Evolutionary conservation across 2,888 invertebrate genomes (phyloP), one percentile per base, ranked within the genome.

Genomic region (Girardia tigrina): DNA sequence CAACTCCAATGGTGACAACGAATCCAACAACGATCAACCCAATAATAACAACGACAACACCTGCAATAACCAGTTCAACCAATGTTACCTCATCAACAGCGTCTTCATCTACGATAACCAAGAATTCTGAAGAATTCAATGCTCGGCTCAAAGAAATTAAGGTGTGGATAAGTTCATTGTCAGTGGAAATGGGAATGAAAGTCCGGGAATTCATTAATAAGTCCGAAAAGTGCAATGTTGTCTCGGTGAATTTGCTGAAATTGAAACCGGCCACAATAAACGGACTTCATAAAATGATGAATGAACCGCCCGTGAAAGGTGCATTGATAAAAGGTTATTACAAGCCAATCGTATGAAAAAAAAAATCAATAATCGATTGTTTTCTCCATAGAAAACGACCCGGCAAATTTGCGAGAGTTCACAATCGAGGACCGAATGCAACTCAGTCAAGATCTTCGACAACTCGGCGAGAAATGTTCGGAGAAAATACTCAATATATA

Each of bases 241-340:
- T 56, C 4, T 56, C 56, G n/a, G 56, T 56, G 56, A 56, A 23
- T n/a, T 56, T 56, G 23, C n/a, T 16, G 56, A 56, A 56, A 56
- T n/a, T 56, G 56, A 56, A 56, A 23, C 56, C 56, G n/a, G 4
- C 56, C 2, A 56, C 56, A 56, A 56, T 56, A 12, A 56, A 56
- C 56, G 56, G 56, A 20, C 56, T 56, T 4, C 23, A 56, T 56
- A 56, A 56, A 56, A 56, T 56, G 56, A 56, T 56, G 56, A 56
- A 4, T 56, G 56, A 56, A 23, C 56, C 56, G 23, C 36, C 36
- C 12, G 36, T 12, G 16, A 36, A 36, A 36, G 36, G 36, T 36
- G 36, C 8, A 36, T 36, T 12, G 8, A 36, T 12, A 36, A n/a
- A n/a, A n/a, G n/a, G n/a, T n/a, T n/a, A n/a, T n/a, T n/a, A n/a